Evolutionary conservation across 2,888 invertebrate species (phyloP).

Genomic region (Mimumesa dahlbomi): DNA sequence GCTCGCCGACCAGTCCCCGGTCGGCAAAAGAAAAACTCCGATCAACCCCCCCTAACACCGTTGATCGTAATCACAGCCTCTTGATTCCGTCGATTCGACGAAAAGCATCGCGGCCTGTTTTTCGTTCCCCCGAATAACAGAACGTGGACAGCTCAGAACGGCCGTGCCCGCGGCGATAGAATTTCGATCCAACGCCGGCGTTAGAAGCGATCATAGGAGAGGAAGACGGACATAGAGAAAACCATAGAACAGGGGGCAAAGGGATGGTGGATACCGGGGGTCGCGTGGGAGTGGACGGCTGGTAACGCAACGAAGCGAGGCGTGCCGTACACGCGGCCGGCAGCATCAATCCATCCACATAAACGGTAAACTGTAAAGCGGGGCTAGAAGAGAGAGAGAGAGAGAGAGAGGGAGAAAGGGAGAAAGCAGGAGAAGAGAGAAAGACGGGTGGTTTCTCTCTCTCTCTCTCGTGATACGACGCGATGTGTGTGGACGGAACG

Average conservation of each 20-base stretch:
- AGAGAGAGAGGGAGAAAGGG: constrained; percentile 8
- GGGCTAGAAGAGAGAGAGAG: constrained; percentile 33
- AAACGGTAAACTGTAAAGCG: constrained; percentile 75
- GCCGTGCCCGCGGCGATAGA: constrained; percentile 22
- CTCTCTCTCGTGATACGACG: constrained; percentile 58
- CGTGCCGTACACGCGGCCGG: constrained; percentile 78
- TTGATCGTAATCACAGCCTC: too few relatives aligned
- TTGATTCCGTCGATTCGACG: too few relatives aligned
- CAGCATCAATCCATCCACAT: constrained; percentile 79
- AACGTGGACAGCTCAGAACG: too few relatives aligned
- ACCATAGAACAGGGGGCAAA: constrained; percentile 39
- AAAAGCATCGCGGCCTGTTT: too few relatives aligned
- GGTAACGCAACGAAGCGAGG: constrained; percentile 78
- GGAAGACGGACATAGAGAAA: constrained; percentile 38
- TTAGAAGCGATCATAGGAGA: constrained; percentile 23
- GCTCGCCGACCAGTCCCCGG: too few relatives aligned
- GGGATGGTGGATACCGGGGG: constrained; percentile 76
- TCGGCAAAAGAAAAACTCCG: too few relatives aligned
- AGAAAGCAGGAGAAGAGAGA: constrained; percentile 23
- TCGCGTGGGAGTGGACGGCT: constrained; percentile 81
- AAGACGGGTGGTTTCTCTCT: constrained; percentile 48
- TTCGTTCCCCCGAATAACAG: too few relatives aligned
- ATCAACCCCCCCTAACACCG: too few relatives aligned
- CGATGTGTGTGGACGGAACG: constrained; percentile 74
- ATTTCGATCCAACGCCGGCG: constrained; percentile 26